phyloP scores from a whole-genome alignment of 1,140 invertebrate species.

The Choristoneura fumiferana region DNA sequence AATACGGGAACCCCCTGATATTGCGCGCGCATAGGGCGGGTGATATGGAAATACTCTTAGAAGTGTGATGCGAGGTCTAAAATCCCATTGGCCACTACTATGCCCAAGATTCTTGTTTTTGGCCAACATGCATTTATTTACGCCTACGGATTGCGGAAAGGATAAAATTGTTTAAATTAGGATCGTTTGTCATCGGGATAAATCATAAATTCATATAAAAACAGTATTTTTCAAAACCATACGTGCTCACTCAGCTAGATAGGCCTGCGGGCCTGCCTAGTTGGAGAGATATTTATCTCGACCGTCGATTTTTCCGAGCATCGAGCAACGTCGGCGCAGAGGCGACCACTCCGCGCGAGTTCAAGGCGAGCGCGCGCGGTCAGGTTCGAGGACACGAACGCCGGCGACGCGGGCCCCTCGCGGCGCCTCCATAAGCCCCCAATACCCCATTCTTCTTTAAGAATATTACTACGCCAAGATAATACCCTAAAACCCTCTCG shows the following conservation, averaged over 20 bases:
- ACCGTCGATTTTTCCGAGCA: conserved; percentile 47
- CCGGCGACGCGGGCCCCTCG: conserved; percentile 47
- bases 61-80: background rate
- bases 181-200: too few relatives aligned
- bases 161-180: too few relatives aligned
- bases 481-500: too few relatives aligned
- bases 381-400: conserved; percentile 72
- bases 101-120: too few relatives aligned
- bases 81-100: too few relatives aligned
- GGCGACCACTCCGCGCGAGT: conserved; percentile 51
- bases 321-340: conserved; percentile 40
- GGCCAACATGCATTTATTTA: too few relatives aligned
- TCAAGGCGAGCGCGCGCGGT: conserved; percentile 74
- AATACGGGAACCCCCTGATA: conserved; percentile 55
- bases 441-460: background rate
- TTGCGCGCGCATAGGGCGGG: conserved; percentile 50
- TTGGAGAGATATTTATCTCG: conserved; percentile 32
- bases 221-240: too few relatives aligned
- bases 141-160: too few relatives aligned
- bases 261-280: background rate
- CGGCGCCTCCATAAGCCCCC: conserved; percentile 47
- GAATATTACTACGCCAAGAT: too few relatives aligned
- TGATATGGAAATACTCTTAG: conserved; percentile 9
- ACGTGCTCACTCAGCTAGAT: too few relatives aligned
- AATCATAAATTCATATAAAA: too few relatives aligned